Conservation (phyloP, 1,140 invertebrate species). For the Polypedilum pembai region DNA sequence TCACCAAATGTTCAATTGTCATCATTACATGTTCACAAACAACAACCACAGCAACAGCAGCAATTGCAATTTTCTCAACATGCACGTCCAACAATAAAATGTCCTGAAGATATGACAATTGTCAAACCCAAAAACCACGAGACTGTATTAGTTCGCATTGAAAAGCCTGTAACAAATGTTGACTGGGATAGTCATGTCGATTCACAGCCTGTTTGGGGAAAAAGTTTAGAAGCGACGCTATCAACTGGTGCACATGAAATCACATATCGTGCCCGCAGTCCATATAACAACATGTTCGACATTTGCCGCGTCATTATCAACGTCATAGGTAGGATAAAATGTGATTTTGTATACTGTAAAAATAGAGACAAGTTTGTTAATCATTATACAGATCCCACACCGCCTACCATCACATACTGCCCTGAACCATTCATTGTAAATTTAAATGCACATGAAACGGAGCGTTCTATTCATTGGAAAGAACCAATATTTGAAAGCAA, state of each 20-base stretch:
- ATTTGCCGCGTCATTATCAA: conserved; percentile 55
- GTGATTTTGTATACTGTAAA: background rate
- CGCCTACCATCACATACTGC: conserved; percentile 52
- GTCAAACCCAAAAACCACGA: conserved; percentile 48
- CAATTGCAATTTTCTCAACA: conserved; percentile 33
- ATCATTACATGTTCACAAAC: background rate
- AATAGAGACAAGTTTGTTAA: background rate
- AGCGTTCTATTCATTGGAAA: conserved; percentile 55
- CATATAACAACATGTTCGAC: conserved; percentile 48
- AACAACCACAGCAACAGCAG: background rate
- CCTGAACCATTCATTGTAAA: conserved; percentile 56
- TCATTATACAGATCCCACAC: conserved; percentile 41
- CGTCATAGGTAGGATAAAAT: conserved; percentile 47
- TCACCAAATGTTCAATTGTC: background rate
- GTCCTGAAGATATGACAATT: conserved; percentile 53
- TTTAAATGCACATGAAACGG: conserved; percentile 48
- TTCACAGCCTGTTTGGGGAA: conserved; percentile 56
- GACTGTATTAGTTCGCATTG: conserved; percentile 51
- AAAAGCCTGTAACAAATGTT: conserved; percentile 58
- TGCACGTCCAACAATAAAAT: conserved; percentile 53
- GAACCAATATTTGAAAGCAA: conserved; percentile 62
- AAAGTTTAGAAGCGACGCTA: conserved; percentile 53
- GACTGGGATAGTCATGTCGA: conserved; percentile 58
- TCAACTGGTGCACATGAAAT: conserved; percentile 51
- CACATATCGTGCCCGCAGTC: conserved; percentile 53